Conservation (phyloP, 2,797 vertebrate species). For the Sylvilagus floridanus region DNA sequence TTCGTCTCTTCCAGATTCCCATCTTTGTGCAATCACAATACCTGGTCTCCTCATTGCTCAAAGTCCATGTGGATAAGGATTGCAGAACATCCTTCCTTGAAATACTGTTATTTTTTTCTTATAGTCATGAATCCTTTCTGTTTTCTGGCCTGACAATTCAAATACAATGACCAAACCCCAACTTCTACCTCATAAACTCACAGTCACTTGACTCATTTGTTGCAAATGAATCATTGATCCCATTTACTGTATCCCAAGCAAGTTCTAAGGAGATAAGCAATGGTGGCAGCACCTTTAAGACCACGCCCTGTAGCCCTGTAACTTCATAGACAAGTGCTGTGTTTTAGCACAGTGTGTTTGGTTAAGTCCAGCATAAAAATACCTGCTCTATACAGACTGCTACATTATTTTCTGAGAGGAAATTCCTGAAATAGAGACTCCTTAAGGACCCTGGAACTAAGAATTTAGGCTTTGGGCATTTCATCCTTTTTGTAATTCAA, state of each 20-base stretch:
- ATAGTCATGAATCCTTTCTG: not conserved
- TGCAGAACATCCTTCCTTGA: not conserved
- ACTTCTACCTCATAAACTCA: not conserved
- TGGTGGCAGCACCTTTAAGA: not conserved
- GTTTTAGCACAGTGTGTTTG: slow-evolving; percentile 58
- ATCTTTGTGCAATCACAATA: not conserved
- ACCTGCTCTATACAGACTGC: not conserved
- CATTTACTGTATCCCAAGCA: slow-evolving; percentile 24
- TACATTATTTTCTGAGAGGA: not conserved
- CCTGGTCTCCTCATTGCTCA: not conserved
- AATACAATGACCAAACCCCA: not conserved
- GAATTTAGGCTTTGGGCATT: not conserved
- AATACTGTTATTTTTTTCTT: not conserved
- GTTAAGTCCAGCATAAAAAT: slow-evolving; percentile 68
- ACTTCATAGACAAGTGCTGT: not conserved
- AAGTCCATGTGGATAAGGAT: not conserved
- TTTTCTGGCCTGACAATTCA: slow-evolving; percentile 59
- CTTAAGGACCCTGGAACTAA: not conserved
- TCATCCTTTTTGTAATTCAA: not conserved
- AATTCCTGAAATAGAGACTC: not conserved
- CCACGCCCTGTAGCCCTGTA: not conserved
- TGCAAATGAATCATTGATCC: slow-evolving; percentile 39
- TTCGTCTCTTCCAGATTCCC: not conserved
- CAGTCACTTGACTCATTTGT: slow-evolving; percentile 47
- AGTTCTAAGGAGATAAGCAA: slow-evolving; percentile 54